These are phyloP conservation scores for Tenthredo livida DNA, from an alignment of 2,888 invertebrate species.

Conservation along the genomic window DNA sequence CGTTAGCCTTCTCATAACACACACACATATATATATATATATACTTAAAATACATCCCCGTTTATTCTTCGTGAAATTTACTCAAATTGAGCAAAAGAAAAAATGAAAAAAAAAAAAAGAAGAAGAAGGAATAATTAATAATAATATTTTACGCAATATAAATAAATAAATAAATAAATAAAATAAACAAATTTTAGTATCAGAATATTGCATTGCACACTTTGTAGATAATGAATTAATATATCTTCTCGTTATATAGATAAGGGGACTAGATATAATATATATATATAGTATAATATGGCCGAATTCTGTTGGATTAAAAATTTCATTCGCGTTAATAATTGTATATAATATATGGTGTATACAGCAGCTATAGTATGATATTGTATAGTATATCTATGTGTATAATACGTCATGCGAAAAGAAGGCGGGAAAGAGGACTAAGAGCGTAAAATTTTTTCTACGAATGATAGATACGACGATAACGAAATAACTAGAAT, in stretches of 20 bases:
- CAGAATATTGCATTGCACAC: background rate
- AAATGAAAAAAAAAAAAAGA: too few species aligned
- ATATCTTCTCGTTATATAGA: background rate
- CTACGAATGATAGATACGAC: background rate
- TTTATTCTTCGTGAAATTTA: background rate
- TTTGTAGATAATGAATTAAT: background rate
- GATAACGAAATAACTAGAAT: background rate
- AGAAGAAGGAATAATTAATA: background rate
- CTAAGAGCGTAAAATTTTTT: background rate
- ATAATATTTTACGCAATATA: background rate
- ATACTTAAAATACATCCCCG: background rate
- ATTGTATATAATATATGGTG: too few species aligned
- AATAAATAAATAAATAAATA: background rate
- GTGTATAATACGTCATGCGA: background rate
- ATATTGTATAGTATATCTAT: background rate
- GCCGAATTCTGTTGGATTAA: background rate
- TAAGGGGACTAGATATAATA: background rate
- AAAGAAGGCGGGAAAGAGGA: background rate
- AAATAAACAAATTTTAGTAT: background rate
- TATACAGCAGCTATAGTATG: too few species aligned
- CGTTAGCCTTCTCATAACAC: conserved; percentile 23
- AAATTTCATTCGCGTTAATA: background rate
- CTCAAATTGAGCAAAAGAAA: background rate
- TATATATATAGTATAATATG: background rate
- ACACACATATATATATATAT: background rate